Base-by-base conservation (phyloP, 2,113 vertebrate genomes). In the Oncorhynchus kisutch region DNA sequence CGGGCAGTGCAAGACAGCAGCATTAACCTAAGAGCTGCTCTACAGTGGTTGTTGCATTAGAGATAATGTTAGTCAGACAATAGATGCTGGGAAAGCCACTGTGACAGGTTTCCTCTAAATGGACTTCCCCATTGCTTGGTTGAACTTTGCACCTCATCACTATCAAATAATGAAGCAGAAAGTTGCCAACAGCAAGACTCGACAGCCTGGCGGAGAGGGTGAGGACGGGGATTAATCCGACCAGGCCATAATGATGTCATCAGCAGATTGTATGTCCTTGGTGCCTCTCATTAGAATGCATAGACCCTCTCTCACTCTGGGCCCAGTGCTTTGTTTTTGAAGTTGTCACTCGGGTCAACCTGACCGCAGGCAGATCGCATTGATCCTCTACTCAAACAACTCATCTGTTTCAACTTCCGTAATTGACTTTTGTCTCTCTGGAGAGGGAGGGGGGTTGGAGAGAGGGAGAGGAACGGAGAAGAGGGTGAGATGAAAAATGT, bases 121-220 rank as follows among this genome's bases (percentile, higher is more conserved):
- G 81, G 80, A 74, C 73, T 65, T 16, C 75, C 75, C 74, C 78
- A 25, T 85, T 83, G 84, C 79, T 70, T 72, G 62, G 79, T 70
- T 82, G 70, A 83, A 83, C 68, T 85, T 67, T 71, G 76, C 34
- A 77, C 24, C 79, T 72, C 73, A 69, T 75, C 62, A 5, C 67
- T 59, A 77, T 78, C 64, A 31, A 68, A 78, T 91, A 87, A 90
- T 91, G 78, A 89, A 82, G 75, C 48, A 62, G 54, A 76, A 83
- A 78, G 73, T 74, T 75, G 85, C 83, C 67, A 7, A 67, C 74
- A 81, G 89, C 83, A 27, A 82, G 74, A 71, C 71, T 60, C 74
- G 39, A 85, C 81, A 76, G 67, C 81, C 14, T 16, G 4, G 13
- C 14, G 70, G 73, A 68, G 34, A 66, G 49, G 74, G 81, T n/a